Percentiles rank a stretch among this genome's conserved stretches.
Conservation (phyloP, 2,113 vertebrate genomes). For the Sapayoa aenigma region DNA sequence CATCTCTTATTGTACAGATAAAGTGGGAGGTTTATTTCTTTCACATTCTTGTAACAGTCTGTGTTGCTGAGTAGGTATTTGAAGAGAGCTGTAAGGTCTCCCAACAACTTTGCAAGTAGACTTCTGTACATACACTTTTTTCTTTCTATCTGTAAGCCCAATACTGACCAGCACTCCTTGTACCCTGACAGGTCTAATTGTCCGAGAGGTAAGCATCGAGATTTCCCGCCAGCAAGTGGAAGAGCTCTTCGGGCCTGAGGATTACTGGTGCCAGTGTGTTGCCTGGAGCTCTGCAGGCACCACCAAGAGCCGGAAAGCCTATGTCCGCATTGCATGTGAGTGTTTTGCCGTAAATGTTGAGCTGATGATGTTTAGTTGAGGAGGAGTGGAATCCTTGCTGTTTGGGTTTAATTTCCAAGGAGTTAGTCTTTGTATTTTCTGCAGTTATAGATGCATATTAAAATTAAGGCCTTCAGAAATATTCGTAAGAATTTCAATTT, state of each 20-base stretch:
- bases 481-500: neutral
- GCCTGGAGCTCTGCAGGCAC: slow-evolving; percentile 96
- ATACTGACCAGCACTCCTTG: neutral
- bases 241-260: slow-evolving; percentile 90
- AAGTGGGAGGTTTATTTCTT: neutral
- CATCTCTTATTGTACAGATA: neutral
- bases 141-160: neutral
- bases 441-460: neutral
- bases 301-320: slow-evolving; percentile 93
- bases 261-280: slow-evolving; percentile 97
- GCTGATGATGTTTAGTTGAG: accelerated
- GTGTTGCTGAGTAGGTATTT: neutral
- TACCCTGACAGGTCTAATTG: slow-evolving; percentile 83
- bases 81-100: neutral
- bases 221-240: slow-evolving; percentile 93
- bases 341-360: neutral
- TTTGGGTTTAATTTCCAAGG: neutral
- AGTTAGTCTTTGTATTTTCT: neutral
- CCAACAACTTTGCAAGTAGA: neutral
- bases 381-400: accelerated
- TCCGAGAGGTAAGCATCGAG: slow-evolving; percentile 94
- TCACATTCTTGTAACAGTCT: neutral
- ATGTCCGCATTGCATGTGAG: slow-evolving; percentile 95
- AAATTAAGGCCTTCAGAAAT: neutral
- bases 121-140: accelerated